Base-by-base conservation (phyloP, 92 coral and sea anemone species). In the Zoanthus solanderi region DNA sequence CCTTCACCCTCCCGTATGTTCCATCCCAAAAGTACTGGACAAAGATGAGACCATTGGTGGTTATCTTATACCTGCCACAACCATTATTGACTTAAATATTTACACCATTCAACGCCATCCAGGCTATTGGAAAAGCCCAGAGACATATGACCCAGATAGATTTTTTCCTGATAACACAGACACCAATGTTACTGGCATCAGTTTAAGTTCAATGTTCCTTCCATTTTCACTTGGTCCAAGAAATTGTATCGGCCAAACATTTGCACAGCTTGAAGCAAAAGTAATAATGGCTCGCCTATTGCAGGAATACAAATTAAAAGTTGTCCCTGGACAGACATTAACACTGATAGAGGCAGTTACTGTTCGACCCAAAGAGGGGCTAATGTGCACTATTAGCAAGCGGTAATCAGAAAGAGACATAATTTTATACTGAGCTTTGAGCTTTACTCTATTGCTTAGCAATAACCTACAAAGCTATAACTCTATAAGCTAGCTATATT, bases 151-250 rank as follows among this genome's bases (percentile, higher is more conserved):
- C 72, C 99, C 99, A 50, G 98, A 92, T 50, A 87, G 99, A 78
- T 96, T 96, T 89, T 83, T 92, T 17, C 67, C 77, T 42, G 92
- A 83, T 53, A 84, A 71, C 0, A 83, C 81, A 29, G 83, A 48
- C 3, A 60, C 14, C 16, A 69, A 31, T 69, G 14, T 48, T 50
- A 50, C 56, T 52, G 85, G 85, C 0, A 82, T 72, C 29, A 88
- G 85, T 31, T 86, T 94, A 42, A 88, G 76, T 73, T 76, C 88
- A 48, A 92, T 78, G 4, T 93, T 83, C 77, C 87, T 85, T 42
- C 98, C 99, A 2, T 96, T 96, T 78, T 92, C 98, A 30, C 58
- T 92, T 18, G 99, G 99, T 11, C 99, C 96, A 5, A 92, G 95
- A 17, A 93, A 93, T 14, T 96, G 99, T 63, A 95, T 96, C 46